Percentiles rank a stretch among this genome's conserved stretches.
Conservation (phyloP, 2,888 invertebrate species). For the Pelosia muscerda region DNA sequence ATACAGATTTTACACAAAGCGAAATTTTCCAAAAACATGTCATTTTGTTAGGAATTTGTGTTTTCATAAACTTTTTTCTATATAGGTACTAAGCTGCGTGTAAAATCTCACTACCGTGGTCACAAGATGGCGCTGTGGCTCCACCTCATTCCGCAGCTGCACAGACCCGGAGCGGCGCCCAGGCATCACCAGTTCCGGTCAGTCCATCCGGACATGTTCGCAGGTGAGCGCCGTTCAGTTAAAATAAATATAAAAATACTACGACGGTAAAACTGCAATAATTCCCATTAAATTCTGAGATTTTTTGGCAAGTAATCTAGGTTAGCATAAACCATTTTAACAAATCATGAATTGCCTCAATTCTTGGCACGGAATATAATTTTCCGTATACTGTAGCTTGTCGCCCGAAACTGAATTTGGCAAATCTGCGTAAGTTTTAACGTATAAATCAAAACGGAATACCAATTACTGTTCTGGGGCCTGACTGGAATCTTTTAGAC, state of each 20-base stretch:
- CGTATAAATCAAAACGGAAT: constrained; percentile 34
- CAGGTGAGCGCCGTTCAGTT: constrained; percentile 80
- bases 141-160: constrained; percentile 94
- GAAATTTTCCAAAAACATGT: not conserved
- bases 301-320: constrained; percentile 19
- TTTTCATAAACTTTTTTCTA: not conserved
- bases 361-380: constrained; percentile 24
- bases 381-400: constrained; percentile 14
- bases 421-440: constrained; percentile 27
- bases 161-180: constrained; percentile 90
- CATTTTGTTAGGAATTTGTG: not conserved
- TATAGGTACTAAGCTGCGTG: constrained; percentile 89
- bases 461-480: constrained; percentile 22
- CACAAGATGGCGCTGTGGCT: constrained; percentile 97
- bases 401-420: constrained; percentile 21
- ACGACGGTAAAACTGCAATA: not conserved
- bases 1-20: not conserved
- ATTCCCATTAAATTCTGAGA: not conserved
- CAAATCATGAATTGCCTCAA: constrained; percentile 3
- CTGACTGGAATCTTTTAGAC: constrained; percentile 36
- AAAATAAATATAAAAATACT: not conserved
- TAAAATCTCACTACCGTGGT: constrained; percentile 94
- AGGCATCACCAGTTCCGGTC: constrained; percentile 91
- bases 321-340: constrained; percentile 7
- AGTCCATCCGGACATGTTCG: constrained; percentile 90